A percentile compares a stretch with the other conserved stretches of the same genome.
phyloP scores from a whole-genome alignment of 2,113 vertebrate genomes.

The Xiphophorus maculatus region DNA sequence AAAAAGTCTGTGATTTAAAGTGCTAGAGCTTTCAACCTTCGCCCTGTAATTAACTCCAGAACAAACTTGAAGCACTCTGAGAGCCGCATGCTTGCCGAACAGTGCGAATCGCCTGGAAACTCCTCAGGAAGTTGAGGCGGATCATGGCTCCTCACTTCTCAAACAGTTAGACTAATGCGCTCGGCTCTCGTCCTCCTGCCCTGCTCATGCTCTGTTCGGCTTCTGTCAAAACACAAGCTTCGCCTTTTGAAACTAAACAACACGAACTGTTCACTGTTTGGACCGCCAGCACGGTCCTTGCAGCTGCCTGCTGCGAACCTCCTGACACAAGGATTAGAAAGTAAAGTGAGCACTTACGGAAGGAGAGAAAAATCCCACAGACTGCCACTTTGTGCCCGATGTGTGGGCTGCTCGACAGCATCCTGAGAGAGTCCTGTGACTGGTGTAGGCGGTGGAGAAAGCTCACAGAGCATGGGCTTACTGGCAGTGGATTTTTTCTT shows the following conservation, averaged over 20 bases:
- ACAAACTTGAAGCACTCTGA: constrained; percentile 7
- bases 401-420: constrained; percentile 53
- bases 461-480: constrained; percentile 51
- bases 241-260: not conserved
- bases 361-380: constrained; percentile 63
- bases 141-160: constrained; percentile 63
- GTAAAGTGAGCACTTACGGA: constrained; percentile 74
- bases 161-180: constrained; percentile 22
- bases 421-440: constrained; percentile 58
- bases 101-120: constrained; percentile 42
- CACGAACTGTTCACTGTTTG: constrained; percentile 26
- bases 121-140: constrained; percentile 67
- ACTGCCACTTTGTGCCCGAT: constrained; percentile 58
- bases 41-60: not conserved
- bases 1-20: not conserved
- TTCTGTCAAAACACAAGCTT: not conserved
- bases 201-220: not conserved
- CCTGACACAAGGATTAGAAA: constrained; percentile 36
- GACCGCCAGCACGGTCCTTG: not conserved
- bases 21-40: not conserved
- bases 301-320: constrained; percentile 21
- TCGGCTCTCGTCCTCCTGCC: constrained; percentile 1
- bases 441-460: constrained; percentile 3
- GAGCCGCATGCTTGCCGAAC: constrained; percentile 30
- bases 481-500: constrained; percentile 39